Conservation (phyloP, 2,797 vertebrate genomes). For the Pampus argenteus region DNA sequence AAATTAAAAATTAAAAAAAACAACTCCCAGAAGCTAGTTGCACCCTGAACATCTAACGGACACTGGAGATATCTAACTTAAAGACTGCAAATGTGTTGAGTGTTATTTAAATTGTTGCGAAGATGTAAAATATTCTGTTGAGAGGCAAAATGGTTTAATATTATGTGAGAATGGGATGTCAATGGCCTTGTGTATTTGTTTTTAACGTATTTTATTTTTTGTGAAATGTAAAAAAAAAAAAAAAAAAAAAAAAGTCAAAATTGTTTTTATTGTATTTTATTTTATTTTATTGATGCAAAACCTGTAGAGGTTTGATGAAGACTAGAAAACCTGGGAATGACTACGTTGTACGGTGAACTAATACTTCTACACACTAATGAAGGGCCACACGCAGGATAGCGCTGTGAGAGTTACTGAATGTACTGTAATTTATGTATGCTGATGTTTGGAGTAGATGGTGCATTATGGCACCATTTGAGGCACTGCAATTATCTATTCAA, state of each 20-base stretch:
- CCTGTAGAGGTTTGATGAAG: constrained; percentile 84
- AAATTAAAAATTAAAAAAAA: too few species aligned
- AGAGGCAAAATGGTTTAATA: constrained; percentile 95
- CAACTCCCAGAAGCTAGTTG: constrained; percentile 57
- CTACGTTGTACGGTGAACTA: constrained; percentile 84
- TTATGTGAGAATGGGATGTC: constrained; percentile 91
- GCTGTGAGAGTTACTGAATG: constrained; percentile 88
- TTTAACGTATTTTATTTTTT: constrained; percentile 92
- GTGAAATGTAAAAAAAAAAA: too few species aligned
- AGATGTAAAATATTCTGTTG: constrained; percentile 98
- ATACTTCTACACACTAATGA: constrained; percentile 88
- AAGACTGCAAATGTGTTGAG: constrained; percentile 81
- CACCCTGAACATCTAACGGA: constrained; percentile 66
- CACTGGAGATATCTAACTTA: constrained; percentile 83
- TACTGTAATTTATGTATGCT: constrained; percentile 90
- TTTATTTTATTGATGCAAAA: constrained; percentile 87
- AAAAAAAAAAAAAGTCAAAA: constrained; percentile 90
- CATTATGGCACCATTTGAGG: constrained; percentile 78
- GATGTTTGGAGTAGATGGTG: constrained; percentile 81
- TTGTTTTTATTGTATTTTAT: constrained; percentile 80
- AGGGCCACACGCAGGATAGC: constrained; percentile 82
- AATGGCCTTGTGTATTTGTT: constrained; percentile 96
- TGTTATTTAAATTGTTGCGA: constrained; percentile 92
- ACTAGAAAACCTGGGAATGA: constrained; percentile 77
- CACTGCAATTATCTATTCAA: constrained; percentile 89